Conservation (phyloP, 2,797 vertebrate species). For the Oryzias dopingdopingensis region DNA sequence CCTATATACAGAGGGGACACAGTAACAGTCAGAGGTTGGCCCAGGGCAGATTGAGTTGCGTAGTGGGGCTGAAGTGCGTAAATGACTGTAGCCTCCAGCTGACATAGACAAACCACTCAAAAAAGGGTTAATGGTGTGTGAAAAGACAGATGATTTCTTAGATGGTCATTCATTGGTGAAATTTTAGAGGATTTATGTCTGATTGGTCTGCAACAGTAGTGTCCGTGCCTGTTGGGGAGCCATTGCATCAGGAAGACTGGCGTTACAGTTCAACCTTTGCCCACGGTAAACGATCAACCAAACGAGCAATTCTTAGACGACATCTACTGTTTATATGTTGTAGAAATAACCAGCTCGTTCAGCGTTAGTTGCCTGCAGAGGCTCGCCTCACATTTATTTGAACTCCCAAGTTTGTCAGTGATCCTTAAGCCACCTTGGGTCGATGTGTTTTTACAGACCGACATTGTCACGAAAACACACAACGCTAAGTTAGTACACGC, state of each 20-base stretch:
- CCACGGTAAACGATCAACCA: slow-evolving; percentile 6
- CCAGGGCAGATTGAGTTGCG: slow-evolving; percentile 54
- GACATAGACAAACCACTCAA: slow-evolving; percentile 61
- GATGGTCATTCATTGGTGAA: slow-evolving; percentile 15
- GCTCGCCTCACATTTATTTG: slow-evolving; percentile 21
- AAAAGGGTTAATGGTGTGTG: slow-evolving; percentile 42
- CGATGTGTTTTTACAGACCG: slow-evolving; percentile 54
- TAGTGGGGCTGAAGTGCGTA: slow-evolving; percentile 49
- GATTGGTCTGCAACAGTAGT: slow-evolving; percentile 33
- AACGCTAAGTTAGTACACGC: slow-evolving; percentile 62
- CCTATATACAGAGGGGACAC: slow-evolving; percentile 76
- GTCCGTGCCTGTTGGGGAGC: slow-evolving; percentile 50
- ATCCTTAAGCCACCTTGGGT: slow-evolving; percentile 52
- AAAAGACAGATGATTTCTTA: slow-evolving; percentile 26
- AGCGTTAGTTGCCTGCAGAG: slow-evolving; percentile 29
- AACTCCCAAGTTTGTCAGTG: slow-evolving; percentile 19
- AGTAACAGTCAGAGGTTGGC: slow-evolving; percentile 73
- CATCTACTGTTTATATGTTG: slow-evolving; percentile 1
- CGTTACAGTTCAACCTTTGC: slow-evolving; percentile 21
- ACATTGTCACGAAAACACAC: slow-evolving; percentile 66
- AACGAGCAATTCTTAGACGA: slow-evolving; percentile 22
- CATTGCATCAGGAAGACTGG: slow-evolving; percentile 30
- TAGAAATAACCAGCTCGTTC: slow-evolving; percentile 23
- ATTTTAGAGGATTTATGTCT: slow-evolving; percentile 31
- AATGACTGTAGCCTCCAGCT: slow-evolving; percentile 54